Percentiles rank a stretch among this genome's conserved stretches.
phyloP scores from a whole-genome alignment of 1,140 invertebrate species.

The Neodiprion pinetum region DNA sequence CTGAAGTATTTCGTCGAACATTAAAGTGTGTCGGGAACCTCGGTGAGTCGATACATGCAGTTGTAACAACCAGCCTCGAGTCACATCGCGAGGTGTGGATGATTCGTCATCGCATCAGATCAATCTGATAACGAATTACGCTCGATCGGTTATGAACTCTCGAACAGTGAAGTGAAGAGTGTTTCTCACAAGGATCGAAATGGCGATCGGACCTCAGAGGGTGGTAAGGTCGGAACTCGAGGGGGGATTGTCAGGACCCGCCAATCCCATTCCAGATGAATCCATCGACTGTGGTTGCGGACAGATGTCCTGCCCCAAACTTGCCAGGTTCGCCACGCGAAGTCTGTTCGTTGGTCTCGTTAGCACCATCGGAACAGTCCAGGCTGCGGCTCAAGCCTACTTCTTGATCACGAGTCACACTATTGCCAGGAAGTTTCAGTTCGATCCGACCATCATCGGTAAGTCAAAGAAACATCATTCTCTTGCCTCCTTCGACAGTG shows the following conservation, averaged over 20 bases:
- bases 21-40: no score
- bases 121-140: no score
- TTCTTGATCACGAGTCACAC: constrained; percentile 65
- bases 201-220: constrained; percentile 47
- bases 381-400: constrained; percentile 65
- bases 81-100: no score
- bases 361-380: constrained; percentile 61
- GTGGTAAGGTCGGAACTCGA: constrained; percentile 53
- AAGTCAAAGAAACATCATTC: constrained; percentile 26
- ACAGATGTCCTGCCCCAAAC: constrained; percentile 63
- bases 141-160: no score
- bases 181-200: constrained; percentile 24
- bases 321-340: constrained; percentile 66
- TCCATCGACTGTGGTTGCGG: constrained; percentile 70
- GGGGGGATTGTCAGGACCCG: constrained; percentile 55
- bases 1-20: no score
- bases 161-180: no score
- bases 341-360: constrained; percentile 62
- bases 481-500: no score
- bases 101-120: no score
- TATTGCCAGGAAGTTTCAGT: constrained; percentile 60
- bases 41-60: no score
- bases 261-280: constrained; percentile 55
- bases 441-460: constrained; percentile 62
- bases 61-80: no score